Conservation (phyloP, 2,113 vertebrate genomes). For the Coryphaenoides rupestris region DNA sequence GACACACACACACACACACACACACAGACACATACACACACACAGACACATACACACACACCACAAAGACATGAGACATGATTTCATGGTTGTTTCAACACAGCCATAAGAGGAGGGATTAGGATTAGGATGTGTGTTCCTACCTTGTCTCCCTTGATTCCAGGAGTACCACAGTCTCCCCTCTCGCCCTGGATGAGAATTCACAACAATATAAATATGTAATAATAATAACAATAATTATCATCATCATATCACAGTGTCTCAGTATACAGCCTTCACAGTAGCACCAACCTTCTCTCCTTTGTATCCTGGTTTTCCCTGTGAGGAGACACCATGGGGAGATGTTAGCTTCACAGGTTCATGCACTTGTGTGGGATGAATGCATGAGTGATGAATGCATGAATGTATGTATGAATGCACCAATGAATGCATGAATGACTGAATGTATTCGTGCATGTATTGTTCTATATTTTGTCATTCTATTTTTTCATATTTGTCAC, state of each 20-base stretch:
- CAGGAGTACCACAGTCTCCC: slow-evolving; percentile 88
- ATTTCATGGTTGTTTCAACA: neutral
- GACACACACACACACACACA: too few relatives aligned
- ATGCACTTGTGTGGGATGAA: slow-evolving; percentile 8
- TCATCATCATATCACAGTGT: slow-evolving; percentile 1
- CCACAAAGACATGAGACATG: slow-evolving; percentile 6
- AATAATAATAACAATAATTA: too few relatives aligned
- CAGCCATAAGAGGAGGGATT: neutral
- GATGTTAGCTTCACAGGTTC: neutral
- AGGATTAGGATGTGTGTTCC: slow-evolving; percentile 27
- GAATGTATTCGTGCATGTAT: too few relatives aligned
- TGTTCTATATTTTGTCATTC: too few relatives aligned
- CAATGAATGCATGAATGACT: too few relatives aligned
- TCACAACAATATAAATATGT: neutral
- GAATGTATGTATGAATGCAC: too few relatives aligned
- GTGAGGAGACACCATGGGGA: slow-evolving; percentile 2
- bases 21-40: too few relatives aligned
- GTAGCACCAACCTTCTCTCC: slow-evolving; percentile 80
- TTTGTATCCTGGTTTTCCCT: slow-evolving; percentile 85
- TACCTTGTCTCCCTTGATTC: slow-evolving; percentile 89
- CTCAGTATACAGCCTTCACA: slow-evolving; percentile 2
- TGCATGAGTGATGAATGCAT: too few relatives aligned
- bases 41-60: slow-evolving; percentile 1
- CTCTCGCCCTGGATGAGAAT: slow-evolving; percentile 78
- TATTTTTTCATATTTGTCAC: too few relatives aligned